Evolutionary conservation across 1,140 invertebrate species (phyloP), one percentile per base, ranked within the genome.

Genomic region (Drosophila pachea): DNA sequence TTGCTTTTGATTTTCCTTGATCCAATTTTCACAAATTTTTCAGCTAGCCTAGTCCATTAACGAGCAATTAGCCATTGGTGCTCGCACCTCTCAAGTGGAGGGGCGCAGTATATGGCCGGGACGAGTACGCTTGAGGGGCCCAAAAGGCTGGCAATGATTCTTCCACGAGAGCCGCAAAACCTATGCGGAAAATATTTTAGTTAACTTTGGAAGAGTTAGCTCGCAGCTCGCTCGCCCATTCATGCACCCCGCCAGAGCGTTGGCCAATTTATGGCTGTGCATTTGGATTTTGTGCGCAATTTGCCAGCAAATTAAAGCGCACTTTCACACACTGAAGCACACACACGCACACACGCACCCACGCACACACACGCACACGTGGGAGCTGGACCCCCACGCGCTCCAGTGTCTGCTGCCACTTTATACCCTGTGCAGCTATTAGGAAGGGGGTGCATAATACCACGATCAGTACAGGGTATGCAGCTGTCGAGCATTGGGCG

Each of bases 291-390:
- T 63, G 60, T 68, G 81, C 76, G 74, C 76, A 86, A 86, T 86
- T 86, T 86, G 86, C 73, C 81, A 86, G 81, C 67, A 86, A 86
- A 86, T 86, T 86, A 86, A 86, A 86, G 64, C 70, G 63, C 74
- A 71, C 47, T 65, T 73, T 52, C 31, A 73, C 42, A 74, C 63
- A 52, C 70, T 35, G 38, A 47, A 58, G 45, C 64, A 66, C 61
- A 53, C 60, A 38, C 22, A 58, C 40, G n/a, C 40, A 42, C 40
- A 12, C 40, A 42, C 40, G n/a, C 40, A 12, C 40, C n/a, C 40
- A 22, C 22, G 22, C 22, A 22, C 22, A 22, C 22, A 22, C 22
- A 22, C 22, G 22, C 22, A 22, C 22, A 22, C 22, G 22, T 35
- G 22, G 7, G 32, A n/a, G 36, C 14, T 63, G 36, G 36, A 38